Evolutionary conservation across 1,140 invertebrate species (phyloP), one percentile per base, ranked within the genome.

Genomic region (Samia ricini): DNA sequence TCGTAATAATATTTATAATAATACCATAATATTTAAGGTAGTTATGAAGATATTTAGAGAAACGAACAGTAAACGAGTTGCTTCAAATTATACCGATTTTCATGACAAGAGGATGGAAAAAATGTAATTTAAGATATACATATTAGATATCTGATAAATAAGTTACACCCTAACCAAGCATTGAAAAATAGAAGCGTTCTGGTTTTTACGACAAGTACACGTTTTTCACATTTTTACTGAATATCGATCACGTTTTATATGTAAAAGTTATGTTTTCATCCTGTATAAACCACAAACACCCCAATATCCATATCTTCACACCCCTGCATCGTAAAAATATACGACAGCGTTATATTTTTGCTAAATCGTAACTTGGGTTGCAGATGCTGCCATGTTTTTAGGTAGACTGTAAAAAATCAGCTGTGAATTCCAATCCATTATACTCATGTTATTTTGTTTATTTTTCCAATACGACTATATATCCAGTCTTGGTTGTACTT

Each of bases 241-340:
- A 22, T 57, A 59, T 54, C 49, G 56, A 59, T 58, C 26, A 42
- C 56, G 7, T 8, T 48, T 61, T 65, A 52, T 60, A 51, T 22
- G 54, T 57, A 61, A 61, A 61, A 61, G 58, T 65, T 69, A 66
- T 61, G 60, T 69, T 69, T 65, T 69, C 63, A 66, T 69, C 57
- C 63, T 24, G 19, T 69, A 33, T 63, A 63, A 63, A 66, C 26
- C 57, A 66, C n/a, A 57, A 60, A 59, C 52, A 58, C 56, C 5
- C 48, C 51, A 60, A 67, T 66, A 63, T 50, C 50, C 23, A 60
- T 63, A 63, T 56, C 56, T 52, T 66, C 29, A 55, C 57, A 29
- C 56, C 49, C 24, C 48, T 36, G 54, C 26, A 10, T 54, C 68
- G 64, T 66, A 69, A 69, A 66, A 69, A 63, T 65, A 66, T 63